Base-by-base conservation (phyloP, 2,113 vertebrate species). In the Platichthys flesus region DNA sequence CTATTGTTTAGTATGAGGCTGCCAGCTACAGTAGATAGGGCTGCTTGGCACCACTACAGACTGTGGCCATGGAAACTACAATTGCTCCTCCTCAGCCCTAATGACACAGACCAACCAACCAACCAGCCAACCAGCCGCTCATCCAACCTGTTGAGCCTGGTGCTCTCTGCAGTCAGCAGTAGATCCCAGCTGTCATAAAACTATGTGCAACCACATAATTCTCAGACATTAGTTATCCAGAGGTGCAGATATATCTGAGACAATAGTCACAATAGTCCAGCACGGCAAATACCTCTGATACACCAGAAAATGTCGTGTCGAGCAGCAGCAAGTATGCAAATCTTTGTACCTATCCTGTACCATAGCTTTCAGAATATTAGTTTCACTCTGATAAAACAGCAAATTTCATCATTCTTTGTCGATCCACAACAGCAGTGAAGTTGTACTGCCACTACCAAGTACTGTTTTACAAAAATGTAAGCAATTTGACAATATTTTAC, bases 1-100 rank as follows among this genome's bases (percentile, higher is more conserved):
- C 87, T 31, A 89, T 92, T 93, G 88, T 90, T 86, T 71, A 67
- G 75, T 45, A 67, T 58, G 56, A 65, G 77, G 79, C 73, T 84
- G 78, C 80, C 85, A 82, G 79, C 74, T 78, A 78, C 42, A 82
- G 81, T 68, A 79, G 87, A 89, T 71, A 77, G 89, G 57, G 69
- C 85, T 81, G 88, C 85, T 85, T 88, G 92, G 84, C 86, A 93
- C 89, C 42, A 35, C 74, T 69, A 55, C 68, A 71, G 37, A 63
- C 65, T 65, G 40, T 42, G 35, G 18, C 66, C 63, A 64, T 14
- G 14, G 67, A 75, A 62, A 49, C 59, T 45, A 49, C 37, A 51
- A 31, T 31, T 31, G 31, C 71, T 61, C 47, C 18, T 51, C 28
- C 71, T 63, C 47, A 71, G 49, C 16, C n/a, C 23, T 26, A 58